These are phyloP conservation scores for Cosmorhoe ocellata DNA, from an alignment of 2,888 invertebrate species.

Conservation along the genomic window DNA sequence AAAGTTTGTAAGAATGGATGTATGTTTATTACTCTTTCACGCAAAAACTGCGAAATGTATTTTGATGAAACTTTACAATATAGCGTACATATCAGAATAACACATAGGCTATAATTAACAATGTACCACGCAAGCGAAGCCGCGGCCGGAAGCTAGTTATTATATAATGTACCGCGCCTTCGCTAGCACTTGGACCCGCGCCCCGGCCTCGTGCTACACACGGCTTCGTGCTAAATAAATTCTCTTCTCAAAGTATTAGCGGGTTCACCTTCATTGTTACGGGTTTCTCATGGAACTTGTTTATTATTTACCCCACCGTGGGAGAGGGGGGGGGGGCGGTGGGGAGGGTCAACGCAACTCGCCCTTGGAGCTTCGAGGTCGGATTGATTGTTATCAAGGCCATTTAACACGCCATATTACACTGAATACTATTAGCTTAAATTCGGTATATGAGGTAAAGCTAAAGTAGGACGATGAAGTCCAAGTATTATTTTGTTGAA, in stretches of 20 bases:
- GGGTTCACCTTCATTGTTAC: constrained; percentile 24
- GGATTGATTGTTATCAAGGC: constrained; percentile 11
- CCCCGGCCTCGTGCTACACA: constrained; percentile 20
- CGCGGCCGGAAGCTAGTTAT: too few species aligned
- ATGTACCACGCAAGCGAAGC: too few species aligned
- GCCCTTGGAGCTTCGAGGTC: constrained; percentile 9
- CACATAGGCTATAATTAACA: too few species aligned
- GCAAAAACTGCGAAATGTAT: too few species aligned
- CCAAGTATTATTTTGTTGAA: too few species aligned
- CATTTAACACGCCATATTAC: constrained; percentile 1
- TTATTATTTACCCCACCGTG: constrained; percentile 11
- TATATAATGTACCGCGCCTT: constrained; percentile 1
- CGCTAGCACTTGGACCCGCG: not conserved
- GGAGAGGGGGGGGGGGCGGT: not conserved
- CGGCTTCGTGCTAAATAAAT: constrained; percentile 24
- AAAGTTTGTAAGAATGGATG: too few species aligned
- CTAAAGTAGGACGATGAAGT: not conserved
- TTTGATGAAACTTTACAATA: too few species aligned
- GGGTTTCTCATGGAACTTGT: constrained; percentile 23
- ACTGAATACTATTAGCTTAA: not conserved
- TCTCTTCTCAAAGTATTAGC: constrained; percentile 24
- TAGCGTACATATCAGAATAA: too few species aligned
- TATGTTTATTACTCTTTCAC: too few species aligned
- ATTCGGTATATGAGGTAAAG: not conserved
- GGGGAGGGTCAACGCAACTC: constrained; percentile 1